Conservation (phyloP, 2,113 vertebrate species). For the Carlito syrichta region DNA sequence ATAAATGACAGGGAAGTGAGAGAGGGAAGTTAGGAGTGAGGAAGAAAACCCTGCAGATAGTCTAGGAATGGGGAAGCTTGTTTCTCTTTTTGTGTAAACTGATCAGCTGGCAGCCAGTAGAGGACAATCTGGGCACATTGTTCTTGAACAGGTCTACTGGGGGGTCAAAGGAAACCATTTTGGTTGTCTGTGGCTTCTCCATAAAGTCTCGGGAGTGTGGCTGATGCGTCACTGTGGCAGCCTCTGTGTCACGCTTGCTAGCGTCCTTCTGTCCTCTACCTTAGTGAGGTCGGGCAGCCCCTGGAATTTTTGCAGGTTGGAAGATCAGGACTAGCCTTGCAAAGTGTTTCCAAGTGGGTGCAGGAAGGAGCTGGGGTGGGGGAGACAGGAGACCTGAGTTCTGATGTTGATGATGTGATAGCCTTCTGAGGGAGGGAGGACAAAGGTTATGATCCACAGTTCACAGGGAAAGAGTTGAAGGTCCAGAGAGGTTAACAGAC, state of each 20-base stretch:
- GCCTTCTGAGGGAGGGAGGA: neutral
- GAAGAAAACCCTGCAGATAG: neutral
- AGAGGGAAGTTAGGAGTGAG: fast-evolving
- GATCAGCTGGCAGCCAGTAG: neutral
- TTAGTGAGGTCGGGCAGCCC: neutral
- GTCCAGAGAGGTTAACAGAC: neutral
- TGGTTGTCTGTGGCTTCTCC: neutral
- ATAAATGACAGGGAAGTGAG: neutral
- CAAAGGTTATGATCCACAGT: neutral
- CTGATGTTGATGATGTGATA: no score
- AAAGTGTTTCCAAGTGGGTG: neutral
- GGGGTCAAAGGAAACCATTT: neutral
- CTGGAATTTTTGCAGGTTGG: neutral
- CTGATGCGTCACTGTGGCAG: fast-evolving
- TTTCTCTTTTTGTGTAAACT: neutral
- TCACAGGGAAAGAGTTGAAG: neutral
- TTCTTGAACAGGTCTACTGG: neutral
- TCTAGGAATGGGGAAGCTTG: neutral
- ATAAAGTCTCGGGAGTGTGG: neutral
- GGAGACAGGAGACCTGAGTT: neutral
- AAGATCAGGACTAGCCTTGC: neutral
- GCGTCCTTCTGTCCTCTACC: neutral
- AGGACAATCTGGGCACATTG: neutral
- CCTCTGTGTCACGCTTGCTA: neutral
- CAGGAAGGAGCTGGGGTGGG: neutral